These are phyloP conservation scores for Saguinus midas DNA, from an alignment of 2,113 vertebrate species.

Conservation along the genomic window DNA sequence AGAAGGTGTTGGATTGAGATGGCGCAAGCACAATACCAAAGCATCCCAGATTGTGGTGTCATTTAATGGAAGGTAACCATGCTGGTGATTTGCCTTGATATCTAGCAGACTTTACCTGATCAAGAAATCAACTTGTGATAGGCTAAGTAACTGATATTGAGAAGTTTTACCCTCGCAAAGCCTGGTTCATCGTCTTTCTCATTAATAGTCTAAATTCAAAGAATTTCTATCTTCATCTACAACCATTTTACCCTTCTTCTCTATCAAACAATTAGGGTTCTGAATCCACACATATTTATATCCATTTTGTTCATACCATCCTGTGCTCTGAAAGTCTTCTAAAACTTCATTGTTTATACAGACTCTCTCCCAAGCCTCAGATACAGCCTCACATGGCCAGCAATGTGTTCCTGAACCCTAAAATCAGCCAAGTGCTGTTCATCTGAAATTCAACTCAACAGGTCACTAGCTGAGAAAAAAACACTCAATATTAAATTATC, in stretches of 20 bases:
- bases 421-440: no score
- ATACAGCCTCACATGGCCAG: fast-evolving
- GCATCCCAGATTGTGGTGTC: background rate
- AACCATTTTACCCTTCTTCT: background rate
- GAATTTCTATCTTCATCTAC: background rate
- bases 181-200: background rate
- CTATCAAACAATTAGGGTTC: fast-evolving
- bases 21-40: no score
- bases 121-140: background rate
- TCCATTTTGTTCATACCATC: fast-evolving
- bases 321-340: background rate
- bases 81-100: background rate
- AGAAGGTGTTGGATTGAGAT: background rate
- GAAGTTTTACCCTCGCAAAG: background rate
- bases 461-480: background rate
- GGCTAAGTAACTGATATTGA: background rate
- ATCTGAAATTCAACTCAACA: background rate
- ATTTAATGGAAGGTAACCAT: background rate
- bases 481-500: background rate
- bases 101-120: background rate
- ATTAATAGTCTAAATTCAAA: background rate
- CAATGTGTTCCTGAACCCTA: background rate
- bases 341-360: background rate
- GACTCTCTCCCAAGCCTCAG: background rate
- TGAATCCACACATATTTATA: fast-evolving